Evolutionary conservation across 2,797 vertebrate genomes (phyloP).

Genomic region (Manis javanica): DNA sequence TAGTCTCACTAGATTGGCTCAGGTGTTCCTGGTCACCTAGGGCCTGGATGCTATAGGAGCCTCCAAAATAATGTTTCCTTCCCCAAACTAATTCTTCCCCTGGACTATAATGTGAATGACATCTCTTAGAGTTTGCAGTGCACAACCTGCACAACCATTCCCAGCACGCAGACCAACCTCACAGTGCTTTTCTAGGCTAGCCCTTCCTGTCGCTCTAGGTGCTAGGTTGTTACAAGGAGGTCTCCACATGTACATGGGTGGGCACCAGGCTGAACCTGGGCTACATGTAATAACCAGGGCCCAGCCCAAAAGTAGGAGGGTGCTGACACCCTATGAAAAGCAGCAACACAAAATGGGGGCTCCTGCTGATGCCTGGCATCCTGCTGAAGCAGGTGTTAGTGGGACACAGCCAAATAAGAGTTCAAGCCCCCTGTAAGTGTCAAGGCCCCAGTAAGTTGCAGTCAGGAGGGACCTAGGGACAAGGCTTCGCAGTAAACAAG

Average conservation of each 20-base stretch:
- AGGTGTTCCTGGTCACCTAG: not conserved
- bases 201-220: not conserved
- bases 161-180: not conserved
- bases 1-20: not conserved
- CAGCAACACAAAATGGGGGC: not conserved
- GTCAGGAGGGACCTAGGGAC: no score
- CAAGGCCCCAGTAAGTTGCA: no score
- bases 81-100: no score
- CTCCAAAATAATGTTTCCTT: not conserved
- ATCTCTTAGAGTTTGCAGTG: not conserved
- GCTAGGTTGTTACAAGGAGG: not conserved
- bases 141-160: not conserved
- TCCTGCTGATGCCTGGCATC: not conserved
- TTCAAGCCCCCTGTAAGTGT: no score
- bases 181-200: not conserved
- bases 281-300: not conserved
- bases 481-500: no score
- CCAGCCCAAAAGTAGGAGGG: not conserved
- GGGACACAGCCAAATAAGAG: no score
- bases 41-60: not conserved
- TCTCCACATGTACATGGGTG: no score
- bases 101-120: not conserved
- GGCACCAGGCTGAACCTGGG: not conserved
- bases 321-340: not conserved
- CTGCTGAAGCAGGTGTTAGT: no score